These are phyloP conservation scores for Cheilinus undulatus DNA, from an alignment of 2,113 vertebrate species.

Conservation along the genomic window DNA sequence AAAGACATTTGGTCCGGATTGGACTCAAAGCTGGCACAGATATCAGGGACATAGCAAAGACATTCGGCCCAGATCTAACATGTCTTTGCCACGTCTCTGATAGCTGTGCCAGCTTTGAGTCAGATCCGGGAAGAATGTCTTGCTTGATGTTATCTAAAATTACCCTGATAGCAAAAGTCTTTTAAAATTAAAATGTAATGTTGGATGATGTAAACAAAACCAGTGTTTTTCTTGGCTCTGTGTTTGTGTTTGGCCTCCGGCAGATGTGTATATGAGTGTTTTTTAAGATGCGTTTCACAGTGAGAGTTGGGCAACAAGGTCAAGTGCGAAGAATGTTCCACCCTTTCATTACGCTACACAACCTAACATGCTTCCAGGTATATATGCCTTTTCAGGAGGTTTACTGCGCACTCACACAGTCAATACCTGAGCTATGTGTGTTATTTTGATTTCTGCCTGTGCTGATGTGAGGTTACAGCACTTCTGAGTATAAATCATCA, in stretches of 20 bases:
- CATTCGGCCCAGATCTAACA: no score
- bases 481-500: conserved; percentile 33
- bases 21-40: no score
- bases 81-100: no score
- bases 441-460: conserved; percentile 5
- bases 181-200: background rate
- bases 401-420: conserved; percentile 14
- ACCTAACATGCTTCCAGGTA: conserved; percentile 37
- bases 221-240: conserved; percentile 23
- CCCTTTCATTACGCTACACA: conserved; percentile 41
- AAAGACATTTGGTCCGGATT: no score
- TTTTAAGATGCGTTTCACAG: conserved; percentile 28
- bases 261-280: conserved; percentile 27
- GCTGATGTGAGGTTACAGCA: background rate
- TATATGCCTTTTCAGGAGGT: conserved; percentile 25
- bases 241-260: conserved; percentile 25
- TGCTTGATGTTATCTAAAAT: no score
- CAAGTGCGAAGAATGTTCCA: conserved; percentile 49
- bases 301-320: conserved; percentile 47
- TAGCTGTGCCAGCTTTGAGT: no score
- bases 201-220: conserved; percentile 27
- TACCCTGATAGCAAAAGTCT: no score
- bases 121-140: no score
- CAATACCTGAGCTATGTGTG: background rate
- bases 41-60: no score